Percentiles rank a stretch among this genome's conserved stretches.
Conservation (phyloP, 2,797 vertebrate genomes). For the Decapterus maruadsi region DNA sequence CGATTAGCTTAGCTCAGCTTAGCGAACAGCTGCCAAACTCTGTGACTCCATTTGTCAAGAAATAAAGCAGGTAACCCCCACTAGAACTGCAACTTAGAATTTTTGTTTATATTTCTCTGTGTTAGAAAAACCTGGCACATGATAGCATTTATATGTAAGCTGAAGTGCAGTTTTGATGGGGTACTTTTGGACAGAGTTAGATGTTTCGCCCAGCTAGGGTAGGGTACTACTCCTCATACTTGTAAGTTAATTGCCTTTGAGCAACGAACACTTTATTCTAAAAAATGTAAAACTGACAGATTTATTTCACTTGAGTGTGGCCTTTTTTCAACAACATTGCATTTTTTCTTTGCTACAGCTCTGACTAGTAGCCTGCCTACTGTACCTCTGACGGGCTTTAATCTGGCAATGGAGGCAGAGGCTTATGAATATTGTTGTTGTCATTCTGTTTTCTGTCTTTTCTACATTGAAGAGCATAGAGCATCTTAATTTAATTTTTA, state of each 20-base stretch:
- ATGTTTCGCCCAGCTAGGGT: background rate
- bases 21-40: background rate
- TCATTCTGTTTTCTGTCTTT: background rate
- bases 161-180: background rate
- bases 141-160: background rate
- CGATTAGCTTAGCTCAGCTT: conserved; percentile 4
- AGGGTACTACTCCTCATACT: background rate
- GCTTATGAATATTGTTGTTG: background rate
- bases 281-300: too few species aligned
- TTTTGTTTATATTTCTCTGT: background rate
- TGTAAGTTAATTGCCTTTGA: background rate
- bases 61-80: background rate
- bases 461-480: background rate
- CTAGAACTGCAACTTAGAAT: background rate
- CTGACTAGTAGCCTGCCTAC: background rate
- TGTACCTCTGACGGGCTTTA: too few species aligned
- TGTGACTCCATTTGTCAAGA: background rate
- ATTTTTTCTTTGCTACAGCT: background rate
- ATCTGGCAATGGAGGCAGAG: background rate
- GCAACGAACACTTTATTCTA: too few species aligned
- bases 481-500: background rate
- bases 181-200: background rate
- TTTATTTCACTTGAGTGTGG: background rate
- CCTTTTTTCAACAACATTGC: background rate
- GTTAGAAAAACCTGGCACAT: background rate